A percentile compares a stretch with the other conserved stretches of the same genome.
Conservation (phyloP, 2,113 vertebrate genomes). For the Poicephalus meyeri region DNA sequence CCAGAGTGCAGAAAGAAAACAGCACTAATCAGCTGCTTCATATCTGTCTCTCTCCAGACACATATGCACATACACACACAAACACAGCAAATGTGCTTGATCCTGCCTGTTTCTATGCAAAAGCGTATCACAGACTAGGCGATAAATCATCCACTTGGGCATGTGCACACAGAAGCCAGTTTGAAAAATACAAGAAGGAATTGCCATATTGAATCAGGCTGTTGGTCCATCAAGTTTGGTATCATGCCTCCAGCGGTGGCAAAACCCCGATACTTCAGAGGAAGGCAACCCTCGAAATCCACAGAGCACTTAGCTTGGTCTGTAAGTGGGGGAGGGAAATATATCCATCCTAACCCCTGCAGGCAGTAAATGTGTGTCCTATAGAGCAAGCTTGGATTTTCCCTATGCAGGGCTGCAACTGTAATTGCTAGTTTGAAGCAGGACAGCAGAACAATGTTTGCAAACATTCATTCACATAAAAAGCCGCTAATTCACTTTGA, state of each 20-base stretch:
- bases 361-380: constrained; percentile 40
- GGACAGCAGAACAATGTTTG: constrained; percentile 21
- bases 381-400: neutral
- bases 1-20: neutral
- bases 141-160: constrained; percentile 25
- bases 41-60: neutral
- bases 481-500: constrained; percentile 48
- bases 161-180: constrained; percentile 34
- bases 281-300: neutral
- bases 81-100: neutral
- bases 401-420: neutral
- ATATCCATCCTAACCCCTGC: neutral
- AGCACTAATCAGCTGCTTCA: neutral
- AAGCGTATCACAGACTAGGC: neutral
- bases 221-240: constrained; percentile 60
- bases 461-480: constrained; percentile 31
- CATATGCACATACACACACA: neutral
- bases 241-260: constrained; percentile 58
- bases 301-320: neutral
- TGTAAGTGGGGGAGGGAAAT: neutral
- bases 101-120: neutral
- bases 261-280: constrained; percentile 19
- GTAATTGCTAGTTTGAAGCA: constrained; percentile 27
- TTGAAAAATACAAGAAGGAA: constrained; percentile 53
- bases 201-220: constrained; percentile 68